Percentiles rank a stretch among this genome's conserved stretches.
Evolutionary conservation across 2,888 invertebrate genomes (phyloP).

Genomic region (Pterobdella sp.): DNA sequence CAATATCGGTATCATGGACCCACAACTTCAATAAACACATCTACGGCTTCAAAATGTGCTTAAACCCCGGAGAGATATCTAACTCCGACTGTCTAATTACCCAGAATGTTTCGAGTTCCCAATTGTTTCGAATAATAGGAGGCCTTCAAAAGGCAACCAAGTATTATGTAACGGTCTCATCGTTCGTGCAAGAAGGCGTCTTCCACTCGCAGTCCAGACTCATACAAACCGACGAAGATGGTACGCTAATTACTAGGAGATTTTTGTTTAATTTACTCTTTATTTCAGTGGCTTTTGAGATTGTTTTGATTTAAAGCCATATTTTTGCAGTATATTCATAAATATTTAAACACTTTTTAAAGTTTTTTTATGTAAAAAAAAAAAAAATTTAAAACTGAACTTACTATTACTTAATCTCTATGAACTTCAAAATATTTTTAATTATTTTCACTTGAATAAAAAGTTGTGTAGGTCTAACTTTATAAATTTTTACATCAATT

Average conservation of each 20-base stretch:
- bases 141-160: background rate
- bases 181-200: background rate
- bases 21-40: slow-evolving; percentile 1
- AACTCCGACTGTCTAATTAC: slow-evolving; percentile 3
- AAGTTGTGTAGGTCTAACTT: too few species aligned
- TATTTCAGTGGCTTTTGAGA: too few species aligned
- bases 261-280: too few species aligned
- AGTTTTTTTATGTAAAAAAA: too few species aligned
- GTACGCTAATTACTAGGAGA: background rate
- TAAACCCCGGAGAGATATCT: background rate
- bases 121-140: background rate
- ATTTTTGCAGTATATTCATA: too few species aligned
- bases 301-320: too few species aligned
- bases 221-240: slow-evolving; percentile 4
- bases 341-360: too few species aligned
- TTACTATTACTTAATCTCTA: too few species aligned
- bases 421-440: too few species aligned
- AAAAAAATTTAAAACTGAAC: too few species aligned
- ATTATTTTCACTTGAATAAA: too few species aligned
- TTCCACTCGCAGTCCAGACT: background rate
- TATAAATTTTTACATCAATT: too few species aligned
- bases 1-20: background rate
- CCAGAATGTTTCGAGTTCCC: slow-evolving; percentile 4
- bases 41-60: background rate
- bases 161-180: background rate